Evolutionary conservation across 2,113 vertebrate species (phyloP).

Genomic region (Halcyon senegalensis): DNA sequence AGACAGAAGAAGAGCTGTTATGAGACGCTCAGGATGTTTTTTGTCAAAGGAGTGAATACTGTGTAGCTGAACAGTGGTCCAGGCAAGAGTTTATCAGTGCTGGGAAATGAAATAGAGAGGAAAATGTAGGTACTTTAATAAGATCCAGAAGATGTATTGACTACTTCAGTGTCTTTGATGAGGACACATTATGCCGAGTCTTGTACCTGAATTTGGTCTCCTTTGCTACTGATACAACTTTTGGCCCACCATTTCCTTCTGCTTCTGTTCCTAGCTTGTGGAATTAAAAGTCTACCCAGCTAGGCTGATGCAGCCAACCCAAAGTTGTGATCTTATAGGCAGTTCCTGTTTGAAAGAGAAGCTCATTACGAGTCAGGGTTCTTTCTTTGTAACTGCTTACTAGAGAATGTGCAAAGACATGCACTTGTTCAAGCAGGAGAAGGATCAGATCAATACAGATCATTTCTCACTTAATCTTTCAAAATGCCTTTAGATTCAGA

Average conservation of each 20-base stretch:
- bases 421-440: background rate
- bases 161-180: background rate
- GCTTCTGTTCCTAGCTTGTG: background rate
- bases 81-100: background rate
- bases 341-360: background rate
- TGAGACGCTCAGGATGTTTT: background rate
- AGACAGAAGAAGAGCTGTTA: background rate
- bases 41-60: background rate
- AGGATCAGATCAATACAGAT: background rate
- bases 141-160: background rate
- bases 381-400: background rate
- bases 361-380: accelerated
- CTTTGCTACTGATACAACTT: background rate
- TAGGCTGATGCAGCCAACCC: background rate
- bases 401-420: background rate
- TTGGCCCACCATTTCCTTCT: background rate
- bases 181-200: background rate
- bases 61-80: background rate
- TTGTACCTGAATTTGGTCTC: accelerated
- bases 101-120: background rate
- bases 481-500: background rate
- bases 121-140: background rate
- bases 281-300: background rate
- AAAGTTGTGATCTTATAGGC: background rate
- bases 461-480: background rate